Evolutionary conservation across 1,140 invertebrate species (phyloP).

Genomic region (Drosophila neocordata): DNA sequence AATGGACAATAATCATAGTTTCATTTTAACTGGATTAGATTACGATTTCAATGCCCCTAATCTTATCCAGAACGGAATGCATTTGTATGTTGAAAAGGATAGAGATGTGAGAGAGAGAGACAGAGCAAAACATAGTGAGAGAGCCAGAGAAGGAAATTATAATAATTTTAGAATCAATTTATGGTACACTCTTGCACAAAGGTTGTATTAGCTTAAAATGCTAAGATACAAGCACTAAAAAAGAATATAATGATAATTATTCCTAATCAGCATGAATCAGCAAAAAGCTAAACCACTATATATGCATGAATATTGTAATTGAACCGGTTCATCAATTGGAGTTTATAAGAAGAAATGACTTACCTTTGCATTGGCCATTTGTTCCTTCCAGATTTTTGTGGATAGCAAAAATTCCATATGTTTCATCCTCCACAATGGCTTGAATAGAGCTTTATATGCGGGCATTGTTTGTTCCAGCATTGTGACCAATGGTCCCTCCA

Average conservation of each 20-base stretch:
- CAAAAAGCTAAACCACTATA: no score
- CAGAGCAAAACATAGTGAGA: not conserved
- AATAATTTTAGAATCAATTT: no score
- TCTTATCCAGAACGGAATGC: not conserved
- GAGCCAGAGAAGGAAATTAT: no score
- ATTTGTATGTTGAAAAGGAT: not conserved
- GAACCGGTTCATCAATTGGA: no score
- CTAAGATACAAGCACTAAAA: no score
- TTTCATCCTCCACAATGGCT: conserved; percentile 96
- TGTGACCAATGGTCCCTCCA: conserved; percentile 96
- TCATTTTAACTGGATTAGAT: conserved; percentile 23
- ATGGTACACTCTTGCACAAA: no score
- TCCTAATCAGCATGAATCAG: no score
- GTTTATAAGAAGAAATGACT: conserved; percentile 23
- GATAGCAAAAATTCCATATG: conserved; percentile 95
- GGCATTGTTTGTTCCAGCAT: conserved; percentile 94
- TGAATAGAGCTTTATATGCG: conserved; percentile 94
- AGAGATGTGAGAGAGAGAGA: not conserved
- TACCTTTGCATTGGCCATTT: conserved; percentile 91
- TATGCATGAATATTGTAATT: no score
- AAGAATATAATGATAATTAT: no score
- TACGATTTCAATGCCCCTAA: not conserved
- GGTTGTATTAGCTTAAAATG: no score
- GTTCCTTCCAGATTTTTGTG: conserved; percentile 92
- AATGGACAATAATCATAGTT: not conserved